These are phyloP conservation scores for Megalonaias nervosa DNA, from an alignment of 1,140 invertebrate genomes.

Conservation along the genomic window DNA sequence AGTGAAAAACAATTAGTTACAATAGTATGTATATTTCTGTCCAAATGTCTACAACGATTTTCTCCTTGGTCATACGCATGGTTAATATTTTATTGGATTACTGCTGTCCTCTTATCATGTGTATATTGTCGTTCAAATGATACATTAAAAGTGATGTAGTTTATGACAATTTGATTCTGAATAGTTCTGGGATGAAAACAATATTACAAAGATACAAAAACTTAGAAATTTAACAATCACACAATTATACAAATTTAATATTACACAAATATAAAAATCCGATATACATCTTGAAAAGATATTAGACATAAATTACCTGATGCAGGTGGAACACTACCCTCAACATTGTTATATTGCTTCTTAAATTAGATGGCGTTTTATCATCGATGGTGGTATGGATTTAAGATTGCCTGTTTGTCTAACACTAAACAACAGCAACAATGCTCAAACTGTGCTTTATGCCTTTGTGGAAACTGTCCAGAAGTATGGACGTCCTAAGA, in stretches of 20 bases:
- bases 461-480: conserved; percentile 37
- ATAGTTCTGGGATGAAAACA: not conserved
- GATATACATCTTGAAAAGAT: not conserved
- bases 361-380: conserved; percentile 38
- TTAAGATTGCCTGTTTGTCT: conserved; percentile 33
- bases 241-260: too few relatives aligned
- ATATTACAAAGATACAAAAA: not conserved
- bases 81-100: too few relatives aligned
- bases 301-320: too few relatives aligned
- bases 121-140: not conserved
- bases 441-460: conserved; percentile 30
- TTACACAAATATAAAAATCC: not conserved
- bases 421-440: conserved; percentile 34
- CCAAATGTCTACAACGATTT: too few relatives aligned
- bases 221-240: too few relatives aligned
- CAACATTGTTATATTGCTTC: not conserved
- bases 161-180: not conserved
- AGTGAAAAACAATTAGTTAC: not conserved
- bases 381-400: conserved; percentile 44
- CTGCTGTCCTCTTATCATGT: too few relatives aligned
- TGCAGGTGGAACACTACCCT: too few relatives aligned
- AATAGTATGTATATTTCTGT: too few relatives aligned
- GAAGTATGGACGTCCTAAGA: conserved; percentile 27
- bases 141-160: not conserved
- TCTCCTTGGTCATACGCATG: too few relatives aligned